Percentiles rank a stretch among this genome's conserved stretches.
phyloP scores from a whole-genome alignment of 2,797 vertebrate species.

The Melanotaenia maccullochi region DNA sequence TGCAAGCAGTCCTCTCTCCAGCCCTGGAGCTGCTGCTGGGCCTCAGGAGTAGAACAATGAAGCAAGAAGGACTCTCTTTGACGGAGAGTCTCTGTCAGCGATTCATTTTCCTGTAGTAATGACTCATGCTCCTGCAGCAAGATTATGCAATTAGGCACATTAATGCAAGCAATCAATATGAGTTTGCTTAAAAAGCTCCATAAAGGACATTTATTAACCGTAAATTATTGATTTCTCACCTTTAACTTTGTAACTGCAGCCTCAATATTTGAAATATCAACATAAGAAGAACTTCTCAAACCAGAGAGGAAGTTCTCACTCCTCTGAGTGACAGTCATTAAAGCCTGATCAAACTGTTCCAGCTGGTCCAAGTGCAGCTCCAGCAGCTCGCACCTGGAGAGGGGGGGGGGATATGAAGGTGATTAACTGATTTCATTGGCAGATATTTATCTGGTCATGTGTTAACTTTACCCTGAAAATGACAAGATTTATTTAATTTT shows the following conservation, averaged over 20 bases:
- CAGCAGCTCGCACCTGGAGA: slow-evolving; percentile 83
- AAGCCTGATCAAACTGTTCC: slow-evolving; percentile 86
- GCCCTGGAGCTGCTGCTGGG: slow-evolving; percentile 84
- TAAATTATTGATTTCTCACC: slow-evolving; percentile 79
- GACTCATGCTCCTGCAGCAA: slow-evolving; percentile 83
- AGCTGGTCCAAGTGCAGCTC: slow-evolving; percentile 85
- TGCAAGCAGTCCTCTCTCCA: slow-evolving; percentile 90
- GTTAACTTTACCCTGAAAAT: not conserved
- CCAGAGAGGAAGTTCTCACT: slow-evolving; percentile 89
- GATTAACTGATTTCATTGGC: not conserved
- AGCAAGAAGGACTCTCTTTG: slow-evolving; percentile 80
- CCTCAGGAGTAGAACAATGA: slow-evolving; percentile 81
- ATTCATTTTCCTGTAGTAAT: slow-evolving; percentile 80
- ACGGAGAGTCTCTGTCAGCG: slow-evolving; percentile 80
- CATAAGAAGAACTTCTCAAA: slow-evolving; percentile 87
- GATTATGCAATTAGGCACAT: slow-evolving; percentile 40
- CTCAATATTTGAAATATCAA: slow-evolving; percentile 84
- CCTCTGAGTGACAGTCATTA: slow-evolving; percentile 88
- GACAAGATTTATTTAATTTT: not conserved
- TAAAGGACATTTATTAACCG: slow-evolving; percentile 28
- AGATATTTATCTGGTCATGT: not conserved
- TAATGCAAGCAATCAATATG: slow-evolving; percentile 22
- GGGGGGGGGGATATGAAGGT: not conserved
- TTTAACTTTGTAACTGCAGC: slow-evolving; percentile 82
- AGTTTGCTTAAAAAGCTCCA: slow-evolving; percentile 19